A percentile compares a stretch with the other conserved stretches of the same genome.
Evolutionary conservation across 1,140 invertebrate species (phyloP).

Genomic region (Atopsyche davidsoni): DNA sequence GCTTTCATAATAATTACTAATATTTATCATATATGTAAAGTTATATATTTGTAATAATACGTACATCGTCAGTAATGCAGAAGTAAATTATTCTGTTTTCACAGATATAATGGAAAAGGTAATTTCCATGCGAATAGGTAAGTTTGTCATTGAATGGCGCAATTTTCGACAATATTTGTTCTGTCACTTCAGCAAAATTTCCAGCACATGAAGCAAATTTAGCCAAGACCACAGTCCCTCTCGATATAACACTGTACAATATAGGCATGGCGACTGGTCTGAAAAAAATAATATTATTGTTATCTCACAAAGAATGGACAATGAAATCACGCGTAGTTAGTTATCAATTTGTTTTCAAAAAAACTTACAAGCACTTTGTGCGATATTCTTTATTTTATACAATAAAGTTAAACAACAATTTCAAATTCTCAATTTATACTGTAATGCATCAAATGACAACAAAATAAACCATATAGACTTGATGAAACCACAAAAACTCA

Average conservation of each 20-base stretch:
- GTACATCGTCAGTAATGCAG: slow-evolving; percentile 93
- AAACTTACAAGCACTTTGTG: too few species aligned
- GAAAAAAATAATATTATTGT: slow-evolving; percentile 4
- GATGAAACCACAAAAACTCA: too few species aligned
- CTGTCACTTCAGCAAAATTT: slow-evolving; percentile 90
- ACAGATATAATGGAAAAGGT: slow-evolving; percentile 86
- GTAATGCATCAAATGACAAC: too few species aligned
- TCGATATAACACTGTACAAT: slow-evolving; percentile 80
- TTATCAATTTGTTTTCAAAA: slow-evolving; percentile 3
- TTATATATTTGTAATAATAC: slow-evolving; percentile 37
- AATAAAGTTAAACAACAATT: too few species aligned
- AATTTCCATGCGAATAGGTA: slow-evolving; percentile 88
- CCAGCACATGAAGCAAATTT: slow-evolving; percentile 87
- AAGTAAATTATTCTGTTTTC: slow-evolving; percentile 85
- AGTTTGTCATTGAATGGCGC: slow-evolving; percentile 78
- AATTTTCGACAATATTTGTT: slow-evolving; percentile 83
- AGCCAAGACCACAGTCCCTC: slow-evolving; percentile 80
- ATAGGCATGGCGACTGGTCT: slow-evolving; percentile 63
- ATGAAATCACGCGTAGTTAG: neutral
- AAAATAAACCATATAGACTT: too few species aligned
- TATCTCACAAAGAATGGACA: slow-evolving; percentile 4
- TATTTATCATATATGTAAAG: slow-evolving; percentile 4
- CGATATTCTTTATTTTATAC: too few species aligned
- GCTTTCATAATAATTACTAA: too few species aligned
- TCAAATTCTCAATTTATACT: too few species aligned